Conservation (phyloP, 2,888 invertebrate genomes). For the Seira musarum region DNA sequence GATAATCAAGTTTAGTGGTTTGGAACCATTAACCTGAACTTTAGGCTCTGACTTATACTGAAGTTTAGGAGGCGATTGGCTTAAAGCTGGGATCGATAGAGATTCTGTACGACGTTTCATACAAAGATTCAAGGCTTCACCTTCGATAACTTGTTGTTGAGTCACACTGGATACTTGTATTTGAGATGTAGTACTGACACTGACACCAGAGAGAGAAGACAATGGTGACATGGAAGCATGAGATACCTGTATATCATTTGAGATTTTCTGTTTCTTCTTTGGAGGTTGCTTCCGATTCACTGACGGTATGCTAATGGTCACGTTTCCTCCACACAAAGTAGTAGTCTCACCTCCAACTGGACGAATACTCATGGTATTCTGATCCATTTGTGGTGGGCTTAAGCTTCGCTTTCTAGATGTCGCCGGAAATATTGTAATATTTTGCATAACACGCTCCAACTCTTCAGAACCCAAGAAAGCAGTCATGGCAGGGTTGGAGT, state of each 20-base stretch:
- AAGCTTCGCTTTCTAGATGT: conserved; percentile 36
- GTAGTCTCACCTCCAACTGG: neutral
- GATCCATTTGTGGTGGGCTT: conserved; percentile 1
- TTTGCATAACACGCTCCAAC: conserved; percentile 45
- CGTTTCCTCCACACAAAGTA: too few species aligned
- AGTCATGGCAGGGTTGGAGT: too few species aligned
- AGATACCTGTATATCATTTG: too few species aligned
- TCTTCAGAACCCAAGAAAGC: too few species aligned
- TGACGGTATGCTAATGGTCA: too few species aligned
- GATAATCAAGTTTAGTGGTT: conserved; percentile 49
- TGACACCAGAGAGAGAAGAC: too few species aligned
- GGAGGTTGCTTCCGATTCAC: too few species aligned
- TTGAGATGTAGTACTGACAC: too few species aligned
- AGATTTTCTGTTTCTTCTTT: conserved; percentile 29
- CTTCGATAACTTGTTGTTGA: too few species aligned
- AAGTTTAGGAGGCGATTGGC: conserved; percentile 4
- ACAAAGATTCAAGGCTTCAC: conserved; percentile 54
- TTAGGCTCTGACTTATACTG: conserved; percentile 13
- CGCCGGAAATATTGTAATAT: conserved; percentile 45
- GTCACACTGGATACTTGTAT: too few species aligned
- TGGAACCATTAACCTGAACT: conserved; percentile 22
- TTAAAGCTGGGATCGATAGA: neutral
- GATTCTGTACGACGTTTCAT: conserved; percentile 34
- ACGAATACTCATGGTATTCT: neutral
- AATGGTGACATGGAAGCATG: too few species aligned